These are phyloP conservation scores for Pachyuromys duprasi DNA, from an alignment of 2,797 vertebrate genomes.

Conservation along the genomic window DNA sequence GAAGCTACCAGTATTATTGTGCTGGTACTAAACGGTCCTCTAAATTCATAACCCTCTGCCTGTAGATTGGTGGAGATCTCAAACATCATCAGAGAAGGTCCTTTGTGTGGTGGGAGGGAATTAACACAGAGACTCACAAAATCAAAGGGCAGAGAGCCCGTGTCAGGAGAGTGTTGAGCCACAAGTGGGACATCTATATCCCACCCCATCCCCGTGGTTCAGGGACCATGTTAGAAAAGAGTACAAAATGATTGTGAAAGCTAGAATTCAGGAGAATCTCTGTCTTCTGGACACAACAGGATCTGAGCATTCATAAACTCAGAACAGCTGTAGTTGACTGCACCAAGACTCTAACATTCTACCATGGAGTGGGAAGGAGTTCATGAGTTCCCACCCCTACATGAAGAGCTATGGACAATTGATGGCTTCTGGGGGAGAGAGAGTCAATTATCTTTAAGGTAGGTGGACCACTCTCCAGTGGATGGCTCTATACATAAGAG, in stretches of 20 bases:
- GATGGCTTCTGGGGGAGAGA: too few species aligned
- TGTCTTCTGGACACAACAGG: background rate
- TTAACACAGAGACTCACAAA: background rate
- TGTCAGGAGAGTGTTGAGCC: background rate
- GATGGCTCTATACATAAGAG: background rate
- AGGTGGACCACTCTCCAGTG: background rate
- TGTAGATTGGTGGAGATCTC: background rate
- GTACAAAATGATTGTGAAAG: background rate
- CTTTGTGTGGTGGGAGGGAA: background rate
- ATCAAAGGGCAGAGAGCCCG: background rate
- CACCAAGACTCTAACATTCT: background rate
- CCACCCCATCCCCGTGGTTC: background rate
- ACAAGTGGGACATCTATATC: background rate
- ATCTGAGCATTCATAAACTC: background rate
- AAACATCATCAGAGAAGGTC: background rate
- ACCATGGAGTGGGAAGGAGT: background rate
- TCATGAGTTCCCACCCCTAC: background rate
- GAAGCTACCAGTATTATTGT: background rate
- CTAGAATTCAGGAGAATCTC: background rate
- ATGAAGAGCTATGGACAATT: background rate
- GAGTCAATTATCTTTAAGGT: background rate
- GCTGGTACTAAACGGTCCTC: background rate
- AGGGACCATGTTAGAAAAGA: background rate
- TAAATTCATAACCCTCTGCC: background rate
- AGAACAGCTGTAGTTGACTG: background rate